These are phyloP conservation scores for Pteromalus puparum DNA, from an alignment of 1,140 invertebrate species.

Conservation along the genomic window DNA sequence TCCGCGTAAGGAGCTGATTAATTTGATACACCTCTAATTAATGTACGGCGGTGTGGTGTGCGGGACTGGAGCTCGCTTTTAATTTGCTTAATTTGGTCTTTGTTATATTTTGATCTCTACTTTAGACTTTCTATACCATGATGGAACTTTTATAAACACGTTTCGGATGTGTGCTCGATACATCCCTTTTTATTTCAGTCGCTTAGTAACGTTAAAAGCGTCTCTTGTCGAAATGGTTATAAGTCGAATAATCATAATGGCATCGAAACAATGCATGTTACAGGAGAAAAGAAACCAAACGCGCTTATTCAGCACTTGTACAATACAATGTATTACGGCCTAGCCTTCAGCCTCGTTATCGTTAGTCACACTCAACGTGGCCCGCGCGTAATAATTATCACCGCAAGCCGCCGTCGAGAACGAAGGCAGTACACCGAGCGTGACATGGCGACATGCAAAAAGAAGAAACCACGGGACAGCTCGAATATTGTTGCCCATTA, in stretches of 20 bases:
- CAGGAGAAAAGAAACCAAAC: too few species aligned
- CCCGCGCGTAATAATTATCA: not conserved
- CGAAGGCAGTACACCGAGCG: not conserved
- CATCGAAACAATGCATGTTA: too few species aligned
- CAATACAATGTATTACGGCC: not conserved
- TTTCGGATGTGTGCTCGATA: too few species aligned
- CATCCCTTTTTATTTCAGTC: too few species aligned
- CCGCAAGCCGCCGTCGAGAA: not conserved
- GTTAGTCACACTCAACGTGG: not conserved
- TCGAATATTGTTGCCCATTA: not conserved
- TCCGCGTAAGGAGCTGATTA: not conserved
- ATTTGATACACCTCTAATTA: conserved; percentile 17
- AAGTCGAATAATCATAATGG: too few species aligned
- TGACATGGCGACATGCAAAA: not conserved
- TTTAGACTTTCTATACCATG: too few species aligned
- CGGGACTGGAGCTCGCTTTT: conserved; percentile 4
- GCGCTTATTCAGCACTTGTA: not conserved
- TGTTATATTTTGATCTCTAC: too few species aligned
- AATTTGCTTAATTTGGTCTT: not conserved
- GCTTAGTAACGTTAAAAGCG: too few species aligned
- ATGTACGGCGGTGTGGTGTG: too few species aligned
- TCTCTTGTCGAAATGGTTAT: too few species aligned
- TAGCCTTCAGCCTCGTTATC: not conserved
- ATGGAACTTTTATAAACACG: too few species aligned
- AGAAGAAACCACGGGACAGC: not conserved